Conservation (phyloP, 2,797 vertebrate genomes). For the Emys orbicularis region DNA sequence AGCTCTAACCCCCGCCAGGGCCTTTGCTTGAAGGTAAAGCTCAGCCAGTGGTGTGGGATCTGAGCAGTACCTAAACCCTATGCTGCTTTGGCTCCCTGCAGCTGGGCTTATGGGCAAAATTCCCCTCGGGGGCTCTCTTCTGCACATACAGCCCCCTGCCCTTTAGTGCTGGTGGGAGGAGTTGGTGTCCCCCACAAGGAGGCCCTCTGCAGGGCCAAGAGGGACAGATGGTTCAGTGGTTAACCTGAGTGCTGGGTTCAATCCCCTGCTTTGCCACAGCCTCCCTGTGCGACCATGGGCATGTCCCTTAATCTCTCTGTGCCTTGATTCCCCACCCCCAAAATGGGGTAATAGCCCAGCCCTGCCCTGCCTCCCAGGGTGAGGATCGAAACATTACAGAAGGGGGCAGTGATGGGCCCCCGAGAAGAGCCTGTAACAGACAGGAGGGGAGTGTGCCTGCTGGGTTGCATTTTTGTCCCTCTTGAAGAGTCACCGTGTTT, state of each 20-base stretch:
- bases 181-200: background rate
- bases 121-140: background rate
- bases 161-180: background rate
- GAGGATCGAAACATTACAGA: background rate
- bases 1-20: background rate
- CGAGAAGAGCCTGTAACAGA: background rate
- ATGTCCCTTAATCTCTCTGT: background rate
- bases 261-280: background rate
- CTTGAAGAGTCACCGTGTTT: accelerated
- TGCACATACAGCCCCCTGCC: background rate
- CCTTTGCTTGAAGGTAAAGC: constrained; percentile 37
- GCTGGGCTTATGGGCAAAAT: background rate
- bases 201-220: no score
- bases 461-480: background rate
- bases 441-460: constrained; percentile 29
- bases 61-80: constrained; percentile 45
- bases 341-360: no score
- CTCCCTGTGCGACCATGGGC: background rate
- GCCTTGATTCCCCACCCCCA: no score
- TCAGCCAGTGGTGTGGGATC: constrained; percentile 51
- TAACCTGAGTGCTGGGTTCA: background rate
- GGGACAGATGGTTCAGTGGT: no score
- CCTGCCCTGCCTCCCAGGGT: no score
- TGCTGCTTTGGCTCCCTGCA: constrained; percentile 53
- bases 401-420: background rate